Percentiles rank a stretch among this genome's conserved stretches.
Conservation (phyloP, 2,888 invertebrate species). For the Belgica antarctica region DNA sequence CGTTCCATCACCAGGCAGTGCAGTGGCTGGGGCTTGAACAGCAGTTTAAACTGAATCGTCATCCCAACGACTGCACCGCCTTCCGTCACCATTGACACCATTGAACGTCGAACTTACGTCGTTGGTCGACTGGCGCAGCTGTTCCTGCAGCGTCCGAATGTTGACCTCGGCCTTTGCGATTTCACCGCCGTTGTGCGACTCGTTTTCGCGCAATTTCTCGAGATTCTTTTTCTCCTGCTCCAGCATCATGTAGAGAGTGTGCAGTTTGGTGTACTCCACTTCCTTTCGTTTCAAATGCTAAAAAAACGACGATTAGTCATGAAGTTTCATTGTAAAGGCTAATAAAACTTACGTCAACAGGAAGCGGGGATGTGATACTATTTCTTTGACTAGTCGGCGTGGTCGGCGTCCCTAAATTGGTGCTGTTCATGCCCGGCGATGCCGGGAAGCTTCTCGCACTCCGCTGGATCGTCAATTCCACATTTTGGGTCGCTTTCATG, state of each 20-base stretch:
- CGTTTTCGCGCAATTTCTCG: conserved; percentile 57
- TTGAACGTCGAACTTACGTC: conserved; percentile 55
- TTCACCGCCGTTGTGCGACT: conserved; percentile 50
- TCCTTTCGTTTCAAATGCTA: conserved; percentile 84
- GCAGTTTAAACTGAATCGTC: no score
- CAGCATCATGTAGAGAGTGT: conserved; percentile 85
- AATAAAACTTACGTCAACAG: conserved; percentile 81
- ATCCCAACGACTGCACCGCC: no score
- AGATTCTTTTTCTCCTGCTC: conserved; percentile 82
- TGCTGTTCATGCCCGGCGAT: not conserved
- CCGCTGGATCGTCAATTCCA: conserved; percentile 67
- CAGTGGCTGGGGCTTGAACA: no score
- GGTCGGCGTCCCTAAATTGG: conserved; percentile 57
- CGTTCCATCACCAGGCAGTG: no score
- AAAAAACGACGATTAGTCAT: conserved; percentile 47
- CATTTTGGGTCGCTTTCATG: conserved; percentile 76
- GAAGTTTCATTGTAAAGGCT: not conserved
- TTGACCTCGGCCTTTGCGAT: conserved; percentile 52
- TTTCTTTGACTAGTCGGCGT: conserved; percentile 55
- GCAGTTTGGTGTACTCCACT: conserved; percentile 76
- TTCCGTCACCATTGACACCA: no score
- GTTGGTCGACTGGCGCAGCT: conserved; percentile 54
- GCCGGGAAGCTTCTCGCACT: conserved; percentile 50
- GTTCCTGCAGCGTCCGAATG: conserved; percentile 54
- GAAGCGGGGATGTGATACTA: conserved; percentile 80